Conservation (phyloP, 2,888 invertebrate genomes). For the Rhopalosiphum nymphaeae region DNA sequence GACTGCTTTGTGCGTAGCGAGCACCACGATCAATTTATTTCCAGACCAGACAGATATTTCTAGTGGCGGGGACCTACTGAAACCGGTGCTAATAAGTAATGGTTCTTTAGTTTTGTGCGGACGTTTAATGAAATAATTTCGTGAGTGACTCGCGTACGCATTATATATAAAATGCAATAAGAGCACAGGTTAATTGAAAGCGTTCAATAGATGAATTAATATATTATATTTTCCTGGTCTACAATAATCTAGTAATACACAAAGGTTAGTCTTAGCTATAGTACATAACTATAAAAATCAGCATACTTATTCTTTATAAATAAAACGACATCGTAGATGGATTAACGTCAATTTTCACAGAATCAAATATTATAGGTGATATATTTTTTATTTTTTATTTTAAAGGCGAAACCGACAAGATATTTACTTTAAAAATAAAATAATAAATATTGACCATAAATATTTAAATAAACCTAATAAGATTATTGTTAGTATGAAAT, state of each 20-base stretch:
- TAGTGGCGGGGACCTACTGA: background rate
- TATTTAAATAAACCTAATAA: background rate
- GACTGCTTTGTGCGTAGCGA: background rate
- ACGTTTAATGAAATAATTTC: background rate
- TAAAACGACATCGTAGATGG: background rate
- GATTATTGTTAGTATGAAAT: background rate
- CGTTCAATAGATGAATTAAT: background rate
- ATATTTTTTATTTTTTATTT: background rate
- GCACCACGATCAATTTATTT: background rate
- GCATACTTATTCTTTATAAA: background rate
- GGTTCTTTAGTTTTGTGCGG: background rate
- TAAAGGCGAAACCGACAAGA: background rate
- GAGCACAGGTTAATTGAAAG: background rate
- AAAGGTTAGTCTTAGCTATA: background rate
- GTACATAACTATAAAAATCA: background rate
- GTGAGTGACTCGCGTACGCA: background rate
- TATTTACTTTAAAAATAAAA: background rate
- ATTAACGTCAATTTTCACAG: background rate
- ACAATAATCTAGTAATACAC: background rate
- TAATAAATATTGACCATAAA: background rate
- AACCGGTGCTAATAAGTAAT: background rate
- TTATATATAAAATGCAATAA: background rate
- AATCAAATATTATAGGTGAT: background rate
- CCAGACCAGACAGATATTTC: background rate
- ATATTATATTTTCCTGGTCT: background rate